phyloP scores from a whole-genome alignment of 2,797 vertebrate genomes.

The Coregonus suidteri region DNA sequence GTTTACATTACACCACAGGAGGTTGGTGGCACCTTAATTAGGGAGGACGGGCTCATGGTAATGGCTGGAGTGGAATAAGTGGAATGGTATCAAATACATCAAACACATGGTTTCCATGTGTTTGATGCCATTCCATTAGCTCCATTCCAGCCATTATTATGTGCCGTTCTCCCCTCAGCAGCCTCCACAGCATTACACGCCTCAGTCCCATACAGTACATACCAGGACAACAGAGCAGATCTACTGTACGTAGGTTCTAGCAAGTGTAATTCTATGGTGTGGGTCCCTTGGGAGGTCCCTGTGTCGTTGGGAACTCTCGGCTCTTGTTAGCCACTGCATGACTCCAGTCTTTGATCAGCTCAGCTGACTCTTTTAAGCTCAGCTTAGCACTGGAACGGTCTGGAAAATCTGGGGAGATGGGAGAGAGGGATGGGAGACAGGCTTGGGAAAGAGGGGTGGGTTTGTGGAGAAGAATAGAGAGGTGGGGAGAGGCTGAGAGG shows the following conservation, averaged over 20 bases:
- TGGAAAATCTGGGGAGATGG: conserved; percentile 66
- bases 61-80: too few species aligned
- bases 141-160: too few species aligned
- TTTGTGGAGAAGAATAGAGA: conserved; percentile 22
- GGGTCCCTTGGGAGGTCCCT: conserved; percentile 70
- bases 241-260: conserved; percentile 39
- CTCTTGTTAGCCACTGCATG: conserved; percentile 76
- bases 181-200: too few species aligned
- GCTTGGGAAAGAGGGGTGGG: background rate
- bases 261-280: conserved; percentile 53
- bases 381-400: conserved; percentile 70
- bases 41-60: too few species aligned
- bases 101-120: too few species aligned
- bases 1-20: too few species aligned
- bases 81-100: too few species aligned
- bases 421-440: conserved; percentile 20
- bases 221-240: background rate
- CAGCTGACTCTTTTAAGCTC: conserved; percentile 81
- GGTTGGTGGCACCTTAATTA: too few species aligned
- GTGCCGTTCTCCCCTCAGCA: too few species aligned
- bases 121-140: too few species aligned
- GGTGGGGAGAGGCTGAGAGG: conserved; percentile 10
- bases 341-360: conserved; percentile 79
- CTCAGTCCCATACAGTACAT: background rate
- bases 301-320: conserved; percentile 75